phyloP scores from a whole-genome alignment of 2,113 vertebrate genomes.

The Tachysurus fulvidraco region DNA sequence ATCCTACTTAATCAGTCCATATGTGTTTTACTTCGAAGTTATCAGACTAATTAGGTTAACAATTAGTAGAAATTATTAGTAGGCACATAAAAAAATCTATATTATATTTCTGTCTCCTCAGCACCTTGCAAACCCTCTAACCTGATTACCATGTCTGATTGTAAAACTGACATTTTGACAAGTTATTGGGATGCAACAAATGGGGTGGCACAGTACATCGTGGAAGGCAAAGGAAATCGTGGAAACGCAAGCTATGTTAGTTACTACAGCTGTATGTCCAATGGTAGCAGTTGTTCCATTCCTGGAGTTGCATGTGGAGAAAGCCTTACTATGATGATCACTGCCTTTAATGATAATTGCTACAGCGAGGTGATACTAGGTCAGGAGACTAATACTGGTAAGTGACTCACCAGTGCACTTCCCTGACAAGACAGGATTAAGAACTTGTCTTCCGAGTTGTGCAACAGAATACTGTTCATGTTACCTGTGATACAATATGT shows the following conservation, averaged over 20 bases:
- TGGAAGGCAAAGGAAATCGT: conserved; percentile 68
- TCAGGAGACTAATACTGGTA: conserved; percentile 68
- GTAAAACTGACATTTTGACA: conserved; percentile 60
- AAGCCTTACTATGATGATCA: conserved; percentile 68
- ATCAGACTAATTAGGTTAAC: background rate
- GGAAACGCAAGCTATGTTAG: conserved; percentile 23
- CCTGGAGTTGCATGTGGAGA: conserved; percentile 69
- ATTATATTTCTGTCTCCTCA: conserved; percentile 47
- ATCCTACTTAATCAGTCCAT: background rate
- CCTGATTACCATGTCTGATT: conserved; percentile 62
- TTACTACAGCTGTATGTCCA: conserved; percentile 72
- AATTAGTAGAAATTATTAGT: background rate
- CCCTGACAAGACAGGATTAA: background rate
- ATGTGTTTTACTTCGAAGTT: background rate
- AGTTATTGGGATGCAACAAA: conserved; percentile 70
- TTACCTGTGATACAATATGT: background rate
- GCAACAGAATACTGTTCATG: background rate
- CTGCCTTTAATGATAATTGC: conserved; percentile 70
- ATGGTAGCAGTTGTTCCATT: conserved; percentile 71
- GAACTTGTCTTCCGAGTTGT: background rate
- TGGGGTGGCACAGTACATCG: conserved; percentile 68
- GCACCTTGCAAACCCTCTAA: conserved; percentile 74
- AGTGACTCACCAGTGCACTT: conserved; percentile 28
- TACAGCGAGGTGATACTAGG: conserved; percentile 61
- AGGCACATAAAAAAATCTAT: background rate